phyloP scores from a whole-genome alignment of 2,888 invertebrate genomes.

The Mantis religiosa region DNA sequence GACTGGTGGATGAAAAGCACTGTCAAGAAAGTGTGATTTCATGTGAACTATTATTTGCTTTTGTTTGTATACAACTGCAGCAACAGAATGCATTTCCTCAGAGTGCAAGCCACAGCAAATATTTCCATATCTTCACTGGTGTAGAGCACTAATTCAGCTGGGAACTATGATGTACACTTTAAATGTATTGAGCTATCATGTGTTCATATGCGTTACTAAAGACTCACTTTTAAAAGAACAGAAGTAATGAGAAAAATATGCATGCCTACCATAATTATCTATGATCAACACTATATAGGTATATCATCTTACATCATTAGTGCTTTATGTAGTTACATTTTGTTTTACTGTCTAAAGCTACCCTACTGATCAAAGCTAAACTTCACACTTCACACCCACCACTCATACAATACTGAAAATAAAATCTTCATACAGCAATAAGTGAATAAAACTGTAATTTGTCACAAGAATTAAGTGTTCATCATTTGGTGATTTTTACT shows the following conservation, averaged over 20 bases:
- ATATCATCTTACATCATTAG: conserved; percentile 10
- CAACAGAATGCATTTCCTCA: not conserved
- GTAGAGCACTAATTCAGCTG: not conserved
- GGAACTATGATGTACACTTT: not conserved
- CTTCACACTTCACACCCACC: not conserved
- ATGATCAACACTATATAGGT: not conserved
- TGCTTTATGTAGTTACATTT: conserved; percentile 13
- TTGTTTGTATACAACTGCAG: not conserved
- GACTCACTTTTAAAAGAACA: not conserved
- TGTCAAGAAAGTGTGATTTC: conserved; percentile 7
- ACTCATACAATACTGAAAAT: not conserved
- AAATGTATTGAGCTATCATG: not conserved
- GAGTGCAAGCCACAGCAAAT: not conserved
- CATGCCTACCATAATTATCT: conserved; percentile 20
- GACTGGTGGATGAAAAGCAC: conserved; percentile 5
- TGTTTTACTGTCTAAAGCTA: conserved; percentile 1
- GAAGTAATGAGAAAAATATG: conserved; percentile 10
- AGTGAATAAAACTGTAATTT: not conserved
- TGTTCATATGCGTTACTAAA: not conserved
- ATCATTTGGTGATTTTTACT: too few relatives aligned
- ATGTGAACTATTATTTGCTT: not conserved
- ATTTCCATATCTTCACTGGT: not conserved
- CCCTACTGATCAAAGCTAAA: conserved; percentile 10
- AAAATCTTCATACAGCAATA: not conserved
- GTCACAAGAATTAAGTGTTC: too few relatives aligned